Conservation (phyloP, 2,797 vertebrate genomes). For the Aplochiton taeniatus region DNA sequence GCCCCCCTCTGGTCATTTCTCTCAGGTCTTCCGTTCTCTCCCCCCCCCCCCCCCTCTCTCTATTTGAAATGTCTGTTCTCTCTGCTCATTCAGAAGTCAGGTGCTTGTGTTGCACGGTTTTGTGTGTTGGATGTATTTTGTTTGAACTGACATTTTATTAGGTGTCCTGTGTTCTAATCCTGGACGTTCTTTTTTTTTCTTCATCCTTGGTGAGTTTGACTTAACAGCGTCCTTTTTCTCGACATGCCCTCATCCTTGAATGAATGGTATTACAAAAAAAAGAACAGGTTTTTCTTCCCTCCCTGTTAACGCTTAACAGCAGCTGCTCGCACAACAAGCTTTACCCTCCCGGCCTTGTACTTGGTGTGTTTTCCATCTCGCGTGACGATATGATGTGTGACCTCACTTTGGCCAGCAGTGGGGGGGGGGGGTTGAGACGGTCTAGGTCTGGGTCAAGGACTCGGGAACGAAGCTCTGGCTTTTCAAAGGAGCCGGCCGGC, state of each 20-base stretch:
- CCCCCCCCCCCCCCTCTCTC: not conserved
- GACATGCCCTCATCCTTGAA: not conserved
- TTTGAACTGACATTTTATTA: no score
- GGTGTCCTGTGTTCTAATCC: no score
- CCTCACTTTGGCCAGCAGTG: conserved; percentile 26
- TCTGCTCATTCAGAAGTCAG: not conserved
- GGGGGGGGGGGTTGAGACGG: conserved; percentile 28
- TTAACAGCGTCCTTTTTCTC: not conserved
- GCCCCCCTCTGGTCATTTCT: conserved; percentile 70
- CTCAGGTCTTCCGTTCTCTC: conserved; percentile 64
- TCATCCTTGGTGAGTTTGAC: not conserved
- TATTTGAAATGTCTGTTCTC: not conserved
- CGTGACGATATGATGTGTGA: conserved; percentile 37
- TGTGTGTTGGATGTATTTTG: no score
- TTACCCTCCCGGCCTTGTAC: conserved; percentile 25
- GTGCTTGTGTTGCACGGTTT: not conserved
- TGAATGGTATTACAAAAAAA: no score
- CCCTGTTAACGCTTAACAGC: no score
- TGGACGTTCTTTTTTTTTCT: not conserved
- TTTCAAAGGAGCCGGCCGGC: conserved; percentile 38
- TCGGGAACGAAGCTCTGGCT: conserved; percentile 26
- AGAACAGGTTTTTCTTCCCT: no score
- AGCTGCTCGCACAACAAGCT: conserved; percentile 37
- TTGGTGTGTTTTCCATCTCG: conserved; percentile 35
- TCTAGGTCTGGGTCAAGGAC: conserved; percentile 34